These are phyloP conservation scores for Brachyistius frenatus DNA, from an alignment of 2,113 vertebrate genomes.

Conservation along the genomic window DNA sequence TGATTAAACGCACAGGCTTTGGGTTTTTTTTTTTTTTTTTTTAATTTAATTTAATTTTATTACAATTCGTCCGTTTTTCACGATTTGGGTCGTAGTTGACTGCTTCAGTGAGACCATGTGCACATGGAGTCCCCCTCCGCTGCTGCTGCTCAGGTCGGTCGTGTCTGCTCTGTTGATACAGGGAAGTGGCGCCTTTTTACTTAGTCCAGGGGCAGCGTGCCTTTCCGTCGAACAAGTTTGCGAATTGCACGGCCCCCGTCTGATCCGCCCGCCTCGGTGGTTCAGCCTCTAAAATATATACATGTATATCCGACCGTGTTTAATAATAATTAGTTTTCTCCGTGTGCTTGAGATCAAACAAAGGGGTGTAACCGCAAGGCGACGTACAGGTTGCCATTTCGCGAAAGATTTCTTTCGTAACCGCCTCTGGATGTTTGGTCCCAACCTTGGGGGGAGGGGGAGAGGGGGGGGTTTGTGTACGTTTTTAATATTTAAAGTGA, in stretches of 20 bases:
- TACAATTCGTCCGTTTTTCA: no score
- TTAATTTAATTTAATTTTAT: no score
- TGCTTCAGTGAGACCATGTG: slow-evolving; percentile 29
- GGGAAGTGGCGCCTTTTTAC: slow-evolving; percentile 86
- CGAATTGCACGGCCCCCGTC: not conserved
- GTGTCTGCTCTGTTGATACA: slow-evolving; percentile 44
- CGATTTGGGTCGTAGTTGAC: no score
- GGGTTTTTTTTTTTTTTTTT: not conserved
- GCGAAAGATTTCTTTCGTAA: slow-evolving; percentile 10
- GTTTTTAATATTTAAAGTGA: fast-evolving
- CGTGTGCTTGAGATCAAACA: slow-evolving; percentile 61
- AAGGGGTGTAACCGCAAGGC: slow-evolving; percentile 75
- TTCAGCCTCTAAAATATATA: not conserved
- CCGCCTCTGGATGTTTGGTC: not conserved
- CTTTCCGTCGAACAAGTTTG: not conserved
- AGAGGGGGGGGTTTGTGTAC: no score
- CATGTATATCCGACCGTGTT: not conserved
- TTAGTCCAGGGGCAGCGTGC: slow-evolving; percentile 45
- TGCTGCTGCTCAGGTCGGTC: slow-evolving; percentile 35
- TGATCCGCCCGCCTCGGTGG: fast-evolving
- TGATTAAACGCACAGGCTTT: not conserved
- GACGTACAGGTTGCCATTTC: slow-evolving; percentile 65
- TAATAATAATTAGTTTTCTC: not conserved
- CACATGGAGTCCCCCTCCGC: slow-evolving; percentile 32
- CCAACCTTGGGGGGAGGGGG: no score